Evolutionary conservation across 2,888 invertebrate species (phyloP), one percentile per base, ranked within the genome.

Genomic region (Artemia sinica): DNA sequence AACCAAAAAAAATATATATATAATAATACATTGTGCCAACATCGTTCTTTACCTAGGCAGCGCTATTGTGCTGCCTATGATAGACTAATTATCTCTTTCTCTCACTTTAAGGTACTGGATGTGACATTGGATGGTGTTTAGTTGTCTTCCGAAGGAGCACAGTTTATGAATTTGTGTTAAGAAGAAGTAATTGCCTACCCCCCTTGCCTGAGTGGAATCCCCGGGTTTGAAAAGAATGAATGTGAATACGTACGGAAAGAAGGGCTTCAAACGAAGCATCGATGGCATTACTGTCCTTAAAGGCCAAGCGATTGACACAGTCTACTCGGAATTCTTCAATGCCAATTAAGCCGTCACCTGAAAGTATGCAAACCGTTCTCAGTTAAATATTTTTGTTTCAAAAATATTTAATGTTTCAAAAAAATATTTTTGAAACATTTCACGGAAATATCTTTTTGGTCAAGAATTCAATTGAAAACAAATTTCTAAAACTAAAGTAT

Each of bases 281-380:
- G 65, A 89, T 84, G 66, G 84, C 79, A 73, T 86, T 83, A 72
- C 89, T 82, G 73, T 86, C 86, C 73, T 88, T 86, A 68, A 88
- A 82, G 63, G 89, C 87, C 80, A 88, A 86, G 76, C 89, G 83
- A 74, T 86, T 85, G 69, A 89, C 85, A 76, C 88, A 88, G 78
- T 88, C 89, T 76, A 88, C 88, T 75, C 89, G 83, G 78, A 85
- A 90, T 79, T 90, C 89, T 72, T 89, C 88, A 1, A 87, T 80
- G 12, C 84, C 87, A 72, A 90, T 84, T 12, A 88, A 82, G 4
- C 89, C 89, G 74, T 90, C 89, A 70, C 84, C 80, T 80, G 71
- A 13, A 69, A 71, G 52, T 69, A 8, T 13, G 65, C 65, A 13
- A 69, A 28, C 2, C 4, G 28, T 28, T 28, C 4, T 28, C 28